Percentiles rank a stretch among this genome's conserved stretches.
Evolutionary conservation across 37 sponge, comb jelly and placozoan genomes (phyloP).

Genomic region (Eunapius fragilis): DNA sequence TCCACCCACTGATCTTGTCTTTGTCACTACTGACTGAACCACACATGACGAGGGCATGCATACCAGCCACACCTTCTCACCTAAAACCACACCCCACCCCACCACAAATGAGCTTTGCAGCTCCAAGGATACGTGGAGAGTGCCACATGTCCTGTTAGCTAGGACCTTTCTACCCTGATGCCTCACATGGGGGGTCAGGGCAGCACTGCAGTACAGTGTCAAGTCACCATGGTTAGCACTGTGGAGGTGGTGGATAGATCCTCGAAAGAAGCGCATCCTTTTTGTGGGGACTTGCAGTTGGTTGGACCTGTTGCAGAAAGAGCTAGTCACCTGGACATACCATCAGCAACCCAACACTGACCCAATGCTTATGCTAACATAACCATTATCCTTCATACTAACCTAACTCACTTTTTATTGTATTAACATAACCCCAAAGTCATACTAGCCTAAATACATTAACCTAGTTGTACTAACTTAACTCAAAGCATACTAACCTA

Average conservation of each 20-base stretch:
- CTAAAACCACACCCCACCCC: too few species aligned
- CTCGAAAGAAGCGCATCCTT: constrained; percentile 20
- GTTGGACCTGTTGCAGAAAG: neutral
- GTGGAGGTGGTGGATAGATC: constrained; percentile 3
- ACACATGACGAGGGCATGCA: too few species aligned
- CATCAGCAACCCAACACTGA: too few species aligned
- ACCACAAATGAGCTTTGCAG: neutral
- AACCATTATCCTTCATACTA: neutral
- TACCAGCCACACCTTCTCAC: neutral
- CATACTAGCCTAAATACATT: too few species aligned
- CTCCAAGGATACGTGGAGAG: constrained; percentile 41
- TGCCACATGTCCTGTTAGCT: constrained; percentile 31
- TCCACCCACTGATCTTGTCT: neutral
- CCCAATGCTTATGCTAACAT: too few species aligned
- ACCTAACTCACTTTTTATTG: neutral
- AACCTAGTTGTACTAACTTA: neutral
- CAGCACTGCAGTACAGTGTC: constrained; percentile 27
- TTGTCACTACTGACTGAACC: too few species aligned
- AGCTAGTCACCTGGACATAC: neutral
- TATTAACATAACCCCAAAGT: too few species aligned
- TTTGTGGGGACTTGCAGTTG: neutral
- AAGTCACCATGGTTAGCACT: neutral
- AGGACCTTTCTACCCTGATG: constrained; percentile 34
- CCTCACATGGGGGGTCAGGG: constrained; percentile 17
- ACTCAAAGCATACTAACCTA: neutral